These are phyloP conservation scores for Gari tellinella DNA, from an alignment of 2,888 invertebrate species.

Conservation along the genomic window DNA sequence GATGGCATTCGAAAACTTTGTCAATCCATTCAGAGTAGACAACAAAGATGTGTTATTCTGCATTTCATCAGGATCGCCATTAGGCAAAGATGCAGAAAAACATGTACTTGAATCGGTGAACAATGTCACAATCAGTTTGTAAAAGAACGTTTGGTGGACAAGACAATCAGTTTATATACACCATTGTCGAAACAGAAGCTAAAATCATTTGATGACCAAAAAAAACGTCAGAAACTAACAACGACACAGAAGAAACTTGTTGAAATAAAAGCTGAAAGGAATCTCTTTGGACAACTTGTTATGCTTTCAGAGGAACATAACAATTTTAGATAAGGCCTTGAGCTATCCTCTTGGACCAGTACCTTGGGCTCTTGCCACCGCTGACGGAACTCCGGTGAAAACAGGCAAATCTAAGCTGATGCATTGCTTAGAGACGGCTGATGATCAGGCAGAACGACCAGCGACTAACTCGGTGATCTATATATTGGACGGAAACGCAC, in stretches of 20 bases:
- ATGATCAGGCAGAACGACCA: constrained; percentile 2
- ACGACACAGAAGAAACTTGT: constrained; percentile 29
- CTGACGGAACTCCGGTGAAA: constrained; percentile 52
- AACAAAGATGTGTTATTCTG: constrained; percentile 40
- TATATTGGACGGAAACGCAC: constrained; percentile 36
- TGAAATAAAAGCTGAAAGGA: constrained; percentile 41
- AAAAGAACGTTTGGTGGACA: constrained; percentile 20
- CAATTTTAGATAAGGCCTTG: constrained; percentile 32
- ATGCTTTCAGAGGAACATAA: constrained; percentile 32
- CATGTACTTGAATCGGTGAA: constrained; percentile 31
- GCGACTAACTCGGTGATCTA: constrained; percentile 1
- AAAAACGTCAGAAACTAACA: constrained; percentile 11
- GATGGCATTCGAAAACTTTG: constrained; percentile 26
- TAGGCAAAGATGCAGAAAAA: constrained; percentile 13
- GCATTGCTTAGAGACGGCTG: constrained; percentile 12
- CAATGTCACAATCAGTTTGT: constrained; percentile 24
- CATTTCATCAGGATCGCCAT: constrained; percentile 45
- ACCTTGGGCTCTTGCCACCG: constrained; percentile 48
- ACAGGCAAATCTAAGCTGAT: constrained; percentile 44
- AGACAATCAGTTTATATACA: constrained; percentile 27
- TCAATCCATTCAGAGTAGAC: constrained; percentile 30
- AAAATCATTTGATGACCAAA: constrained; percentile 35
- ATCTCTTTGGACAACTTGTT: constrained; percentile 39
- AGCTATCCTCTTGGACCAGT: constrained; percentile 47
- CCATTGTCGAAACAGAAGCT: constrained; percentile 37